Evolutionary conservation across 2,797 vertebrate genomes (phyloP), one percentile per base, ranked within the genome.

Genomic region (Simalia tracyae): DNA sequence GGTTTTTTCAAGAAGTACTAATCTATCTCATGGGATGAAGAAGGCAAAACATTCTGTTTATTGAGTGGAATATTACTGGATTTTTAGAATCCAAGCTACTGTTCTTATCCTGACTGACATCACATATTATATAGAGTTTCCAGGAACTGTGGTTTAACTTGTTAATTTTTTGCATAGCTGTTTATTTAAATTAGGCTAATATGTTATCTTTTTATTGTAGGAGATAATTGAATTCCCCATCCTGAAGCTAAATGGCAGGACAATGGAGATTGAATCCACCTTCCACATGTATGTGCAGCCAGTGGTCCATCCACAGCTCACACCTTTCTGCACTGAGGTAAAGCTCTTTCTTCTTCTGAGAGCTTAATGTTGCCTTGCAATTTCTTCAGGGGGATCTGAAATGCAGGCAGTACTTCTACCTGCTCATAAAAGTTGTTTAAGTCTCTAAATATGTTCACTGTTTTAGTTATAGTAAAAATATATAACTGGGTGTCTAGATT

Each of bases 271-370:
- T 4, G 98, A 98, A 94, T 98, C 98, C 91, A 98, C 97, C 90
- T 98, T 98, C 97, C 98, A 98, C 96, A 98, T 98, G 96, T 98
- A 98, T 96, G 98, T 98, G 96, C 98, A 98, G 97, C 98, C 98
- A 1, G 97, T 98, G 96, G 97, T 98, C 95, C 98, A 98, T 95
- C 97, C 98, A 94, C 97, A 98, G 96, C 98, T 98, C 95, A 98
- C 98, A 95, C 97, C 98, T 91, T 98, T 98, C 96, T 98, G 98
- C 95, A 98, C 98, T 95, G 98, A 98, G 98, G 98, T 98, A 98
- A 98, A 97, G 94, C 19, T 86, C 36, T 92, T 81, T 89, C 28
- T 86, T 61, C 64, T 89, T 89, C 54, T 54, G 59, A n/a, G 15
- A 90, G 9, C 5, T 87, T 24, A 87, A 76, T n/a, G 90, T 93